Evolutionary conservation across 2,797 vertebrate species (phyloP).

Genomic region (Macropus fuliginosus): DNA sequence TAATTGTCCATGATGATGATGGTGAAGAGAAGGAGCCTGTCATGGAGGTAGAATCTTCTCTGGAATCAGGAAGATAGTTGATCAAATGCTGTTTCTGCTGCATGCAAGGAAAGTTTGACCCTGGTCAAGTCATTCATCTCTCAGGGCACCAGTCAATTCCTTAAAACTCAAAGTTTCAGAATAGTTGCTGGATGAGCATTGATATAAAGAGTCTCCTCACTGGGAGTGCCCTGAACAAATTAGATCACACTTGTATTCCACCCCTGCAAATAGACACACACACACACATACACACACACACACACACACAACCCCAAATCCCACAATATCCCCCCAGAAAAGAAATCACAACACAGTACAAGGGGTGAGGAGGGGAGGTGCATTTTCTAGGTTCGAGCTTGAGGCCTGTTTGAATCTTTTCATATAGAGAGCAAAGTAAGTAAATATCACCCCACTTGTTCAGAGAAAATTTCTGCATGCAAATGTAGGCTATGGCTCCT

Average conservation of each 20-base stretch:
- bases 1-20: neutral
- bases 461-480: neutral
- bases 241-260: neutral
- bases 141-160: neutral
- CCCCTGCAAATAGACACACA: neutral
- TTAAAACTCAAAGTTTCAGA: neutral
- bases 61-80: neutral
- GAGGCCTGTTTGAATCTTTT: constrained; percentile 22
- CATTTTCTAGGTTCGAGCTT: neutral
- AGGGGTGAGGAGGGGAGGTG: no score
- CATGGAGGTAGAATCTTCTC: neutral
- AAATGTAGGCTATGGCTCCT: neutral
- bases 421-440: constrained; percentile 3
- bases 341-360: no score
- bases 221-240: neutral
- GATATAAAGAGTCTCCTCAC: no score
- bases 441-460: neutral
- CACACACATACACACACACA: no score
- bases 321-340: no score
- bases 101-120: neutral
- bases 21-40: neutral
- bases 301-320: no score
- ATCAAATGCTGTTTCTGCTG: neutral
- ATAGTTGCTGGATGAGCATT: no score
- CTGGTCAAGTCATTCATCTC: neutral